phyloP scores from a whole-genome alignment of 2,113 vertebrate genomes.

The Pipra filicauda region DNA sequence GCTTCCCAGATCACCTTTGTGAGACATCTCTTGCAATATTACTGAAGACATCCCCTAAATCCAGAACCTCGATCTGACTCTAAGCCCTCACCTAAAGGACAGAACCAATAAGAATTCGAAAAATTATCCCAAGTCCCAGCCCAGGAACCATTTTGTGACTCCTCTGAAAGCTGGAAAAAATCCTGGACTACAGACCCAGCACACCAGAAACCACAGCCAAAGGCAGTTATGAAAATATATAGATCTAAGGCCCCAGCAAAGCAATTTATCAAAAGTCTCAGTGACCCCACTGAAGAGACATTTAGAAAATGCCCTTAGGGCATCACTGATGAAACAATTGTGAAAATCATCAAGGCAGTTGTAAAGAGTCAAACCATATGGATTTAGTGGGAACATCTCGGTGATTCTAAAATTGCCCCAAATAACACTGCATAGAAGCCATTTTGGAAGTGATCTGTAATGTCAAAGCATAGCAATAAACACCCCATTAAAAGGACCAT shows the following conservation, averaged over 20 bases:
- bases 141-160: background rate
- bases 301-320: background rate
- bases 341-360: background rate
- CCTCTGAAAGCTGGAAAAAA: background rate
- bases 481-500: slow-evolving; percentile 18
- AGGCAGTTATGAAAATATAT: background rate
- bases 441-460: slow-evolving; percentile 7
- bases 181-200: background rate
- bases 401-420: background rate
- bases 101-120: background rate
- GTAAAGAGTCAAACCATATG: slow-evolving; percentile 12
- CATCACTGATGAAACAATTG: background rate
- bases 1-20: background rate
- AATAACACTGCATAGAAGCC: background rate
- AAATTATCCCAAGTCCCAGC: background rate
- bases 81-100: background rate
- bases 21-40: background rate
- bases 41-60: background rate
- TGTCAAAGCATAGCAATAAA: slow-evolving; percentile 28
- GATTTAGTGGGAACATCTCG: background rate
- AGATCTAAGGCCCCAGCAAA: background rate
- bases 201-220: background rate
- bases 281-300: background rate
- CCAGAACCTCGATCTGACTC: background rate
- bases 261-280: background rate